A percentile compares a stretch with the other conserved stretches of the same genome.
phyloP scores from a whole-genome alignment of 2,888 invertebrate genomes.

The Thymelicus acteon region DNA sequence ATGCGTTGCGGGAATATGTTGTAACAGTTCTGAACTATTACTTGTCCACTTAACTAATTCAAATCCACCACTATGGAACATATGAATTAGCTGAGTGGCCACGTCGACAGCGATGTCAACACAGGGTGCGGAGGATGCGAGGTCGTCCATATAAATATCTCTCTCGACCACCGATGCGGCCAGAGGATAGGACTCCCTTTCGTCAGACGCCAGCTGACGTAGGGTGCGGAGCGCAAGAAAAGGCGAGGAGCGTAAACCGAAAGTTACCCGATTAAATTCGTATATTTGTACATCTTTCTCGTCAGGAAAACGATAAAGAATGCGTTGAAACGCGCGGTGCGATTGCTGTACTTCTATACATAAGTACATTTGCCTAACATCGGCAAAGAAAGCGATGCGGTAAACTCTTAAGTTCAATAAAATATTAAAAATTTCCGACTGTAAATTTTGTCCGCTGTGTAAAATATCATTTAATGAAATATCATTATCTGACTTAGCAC shows the following conservation, averaged over 20 bases:
- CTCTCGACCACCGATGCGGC: no score
- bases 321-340: no score
- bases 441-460: not conserved
- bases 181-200: no score
- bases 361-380: no score
- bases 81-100: slow-evolving; percentile 3
- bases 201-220: slow-evolving; percentile 29
- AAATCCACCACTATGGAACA: slow-evolving; percentile 38
- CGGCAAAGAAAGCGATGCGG: no score
- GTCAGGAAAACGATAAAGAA: no score
- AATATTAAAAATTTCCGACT: no score
- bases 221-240: slow-evolving; percentile 39
- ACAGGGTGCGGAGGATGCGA: slow-evolving; percentile 14
- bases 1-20: slow-evolving; percentile 34
- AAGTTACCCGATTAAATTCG: slow-evolving; percentile 39
- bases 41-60: slow-evolving; percentile 37
- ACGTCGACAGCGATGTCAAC: slow-evolving; percentile 37
- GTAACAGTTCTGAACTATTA: slow-evolving; percentile 22
- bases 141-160: no score
- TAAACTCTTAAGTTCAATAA: no score
- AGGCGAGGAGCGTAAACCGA: slow-evolving; percentile 39
- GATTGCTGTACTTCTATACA: no score
- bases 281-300: not conserved
- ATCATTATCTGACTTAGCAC: no score
- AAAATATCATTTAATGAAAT: not conserved